phyloP scores from a whole-genome alignment of 2,888 invertebrate genomes.

The Xylota segnis region DNA sequence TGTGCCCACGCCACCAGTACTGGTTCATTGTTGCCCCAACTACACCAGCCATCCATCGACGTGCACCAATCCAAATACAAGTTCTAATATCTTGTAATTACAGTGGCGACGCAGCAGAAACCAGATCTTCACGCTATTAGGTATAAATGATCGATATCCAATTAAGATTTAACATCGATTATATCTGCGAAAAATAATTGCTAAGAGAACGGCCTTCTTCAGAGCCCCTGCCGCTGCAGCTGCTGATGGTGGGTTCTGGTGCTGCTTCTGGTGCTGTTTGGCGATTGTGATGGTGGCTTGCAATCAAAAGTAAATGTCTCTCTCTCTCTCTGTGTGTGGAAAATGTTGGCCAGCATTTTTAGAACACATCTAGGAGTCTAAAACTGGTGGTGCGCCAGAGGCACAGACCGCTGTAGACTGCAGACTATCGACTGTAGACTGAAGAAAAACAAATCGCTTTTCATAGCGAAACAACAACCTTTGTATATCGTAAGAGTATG shows the following conservation, averaged over 20 bases:
- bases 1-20: constrained; percentile 30
- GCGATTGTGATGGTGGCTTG: neutral
- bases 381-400: constrained; percentile 40
- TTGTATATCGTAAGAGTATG: too few species aligned
- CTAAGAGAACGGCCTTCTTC: constrained; percentile 75
- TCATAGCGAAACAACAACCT: constrained; percentile 64
- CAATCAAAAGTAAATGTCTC: constrained; percentile 70
- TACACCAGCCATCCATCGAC: neutral
- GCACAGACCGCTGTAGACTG: constrained; percentile 34
- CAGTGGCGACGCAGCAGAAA: constrained; percentile 75
- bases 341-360: constrained; percentile 51
- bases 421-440: constrained; percentile 35
- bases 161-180: constrained; percentile 77
- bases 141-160: constrained; percentile 77
- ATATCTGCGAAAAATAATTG: constrained; percentile 76
- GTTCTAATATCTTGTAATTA: constrained; percentile 75
- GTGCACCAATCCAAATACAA: constrained; percentile 69
- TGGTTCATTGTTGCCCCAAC: constrained; percentile 33
- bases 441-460: constrained; percentile 72
- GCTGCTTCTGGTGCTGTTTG: constrained; percentile 4
- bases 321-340: too few species aligned
- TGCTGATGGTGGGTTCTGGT: too few species aligned
- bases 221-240: constrained; percentile 22
- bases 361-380: constrained; percentile 71
- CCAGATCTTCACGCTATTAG: constrained; percentile 76